These are phyloP conservation scores for Chalcis sispes DNA, from an alignment of 2,888 invertebrate genomes.

Conservation along the genomic window DNA sequence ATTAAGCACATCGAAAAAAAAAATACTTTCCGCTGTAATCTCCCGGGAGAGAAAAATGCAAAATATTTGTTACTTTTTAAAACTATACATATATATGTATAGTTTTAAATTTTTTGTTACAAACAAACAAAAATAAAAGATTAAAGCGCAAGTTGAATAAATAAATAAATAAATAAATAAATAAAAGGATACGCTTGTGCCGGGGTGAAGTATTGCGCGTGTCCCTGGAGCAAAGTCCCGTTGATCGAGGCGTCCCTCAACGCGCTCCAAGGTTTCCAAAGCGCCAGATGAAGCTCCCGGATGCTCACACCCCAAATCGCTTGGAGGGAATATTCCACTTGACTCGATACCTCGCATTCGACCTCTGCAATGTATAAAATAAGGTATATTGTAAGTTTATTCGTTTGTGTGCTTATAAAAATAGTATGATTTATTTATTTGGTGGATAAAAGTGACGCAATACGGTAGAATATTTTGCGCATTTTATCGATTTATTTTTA, in stretches of 20 bases:
- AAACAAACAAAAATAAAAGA: no score
- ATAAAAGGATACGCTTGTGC: slow-evolving; percentile 74
- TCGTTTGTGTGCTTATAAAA: no score
- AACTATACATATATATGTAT: no score
- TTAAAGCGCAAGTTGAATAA: background rate
- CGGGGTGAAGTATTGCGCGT: slow-evolving; percentile 74
- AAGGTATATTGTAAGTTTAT: background rate
- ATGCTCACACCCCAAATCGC: slow-evolving; percentile 90
- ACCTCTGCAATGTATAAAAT: slow-evolving; percentile 80
- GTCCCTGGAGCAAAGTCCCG: slow-evolving; percentile 79
- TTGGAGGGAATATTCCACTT: slow-evolving; percentile 85
- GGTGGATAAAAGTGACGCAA: no score
- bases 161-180: background rate
- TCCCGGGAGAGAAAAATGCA: no score
- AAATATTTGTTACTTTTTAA: no score
- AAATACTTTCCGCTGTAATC: no score
- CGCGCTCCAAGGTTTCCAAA: slow-evolving; percentile 85
- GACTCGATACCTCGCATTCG: slow-evolving; percentile 85
- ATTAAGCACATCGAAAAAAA: no score
- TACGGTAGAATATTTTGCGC: no score
- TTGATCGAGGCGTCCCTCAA: slow-evolving; percentile 81
- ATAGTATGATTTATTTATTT: no score
- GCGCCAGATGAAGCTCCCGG: slow-evolving; percentile 84
- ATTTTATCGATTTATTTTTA: no score
- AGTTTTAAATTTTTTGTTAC: no score